Evolutionary conservation across 2,888 invertebrate genomes (phyloP), one percentile per base, ranked within the genome.

Genomic region (Eretmocerus hayati): DNA sequence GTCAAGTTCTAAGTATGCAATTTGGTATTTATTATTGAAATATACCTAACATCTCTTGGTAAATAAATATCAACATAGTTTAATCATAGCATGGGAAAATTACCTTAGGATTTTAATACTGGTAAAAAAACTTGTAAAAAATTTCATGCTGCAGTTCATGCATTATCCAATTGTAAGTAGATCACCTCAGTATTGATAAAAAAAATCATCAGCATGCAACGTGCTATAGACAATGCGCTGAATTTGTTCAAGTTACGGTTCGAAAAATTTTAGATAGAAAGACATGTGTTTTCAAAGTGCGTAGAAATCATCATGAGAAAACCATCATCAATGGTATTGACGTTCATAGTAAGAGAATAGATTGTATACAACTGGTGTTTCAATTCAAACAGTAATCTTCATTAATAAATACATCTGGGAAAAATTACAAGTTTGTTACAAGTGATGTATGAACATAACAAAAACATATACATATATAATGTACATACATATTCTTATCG

Each of bases 1-100:
- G 13, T 30, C 8, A 30, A 30, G 11, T 26, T 43, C 40, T 41
- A 46, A 43, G 36, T 51, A 48, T 42, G 42, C 32, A 45, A 48
- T 53, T 53, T 50, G 50, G 50, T 53, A 53, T 53, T 53, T 53
- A 53, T 53, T 53, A 50, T 36, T 53, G 53, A 53, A 53, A 53
- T 53, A 53, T 53, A 50, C 45, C 48, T 48, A 53, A 46, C 39
- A 53, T 53, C 45, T 53, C 48, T 50, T 50, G 48, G 48, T 53
- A 48, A 53, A 53, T 53, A 53, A 53, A 50, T 48, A 48, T 46
- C 40, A 50, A 53, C 50, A 46, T 45, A 50, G 50, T 46, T 50
- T 50, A 20, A 50, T 48, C 46, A 50, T 26, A 46, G 32, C 48
- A 47, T 44, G 48, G 48, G 48, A 48, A 53, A 50, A 53, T 46